Evolutionary conservation across 2,113 vertebrate genomes (phyloP), one percentile per base, ranked within the genome.

Genomic region (Cyprinodon brontotheroides): DNA sequence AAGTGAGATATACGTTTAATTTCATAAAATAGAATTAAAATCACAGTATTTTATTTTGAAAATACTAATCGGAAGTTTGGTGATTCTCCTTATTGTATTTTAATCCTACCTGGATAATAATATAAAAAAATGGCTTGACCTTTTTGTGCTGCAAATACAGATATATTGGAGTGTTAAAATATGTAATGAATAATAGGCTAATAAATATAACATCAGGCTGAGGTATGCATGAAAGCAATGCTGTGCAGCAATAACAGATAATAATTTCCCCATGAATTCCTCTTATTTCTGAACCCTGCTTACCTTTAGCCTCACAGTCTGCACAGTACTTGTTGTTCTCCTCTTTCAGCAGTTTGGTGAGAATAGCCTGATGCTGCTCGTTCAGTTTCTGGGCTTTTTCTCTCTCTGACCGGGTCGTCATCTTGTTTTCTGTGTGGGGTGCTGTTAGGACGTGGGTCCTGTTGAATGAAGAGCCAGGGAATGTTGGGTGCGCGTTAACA

Each of bases 341-440:
- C 74, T 98, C 96, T 68, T 96, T 85, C 84, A 98, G 94, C 93
- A 98, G 96, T 91, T 95, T 94, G 66, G 96, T 94, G 87, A 98
- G 94, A 77, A 97, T 97, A 92, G 95, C 95, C 94, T 98, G 96
- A 91, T 97, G 96, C 93, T 98, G 96, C 85, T 98, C 97, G 72
- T 98, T 98, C 93, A 96, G 95, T 94, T 98, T 98, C 95, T 96
- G 96, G 57, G 97, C 96, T 92, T 97, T 98, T 82, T 98, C 97
- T 81, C 96, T 93, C 91, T 96, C 96, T 57, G 97, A 97, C 48
- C 97, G 96, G 70, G 97, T 98, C 92, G 97, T 93, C 97, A 97
- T 98, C 57, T 90, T 86, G 74, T 45, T 70, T 43, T 15, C 60
- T n/a, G 40, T 59, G 40, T 29, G 29, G 29, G 29, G 29, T 29